Evolutionary conservation across 2,797 vertebrate genomes (phyloP).

Genomic region (Poecilia velifera): DNA sequence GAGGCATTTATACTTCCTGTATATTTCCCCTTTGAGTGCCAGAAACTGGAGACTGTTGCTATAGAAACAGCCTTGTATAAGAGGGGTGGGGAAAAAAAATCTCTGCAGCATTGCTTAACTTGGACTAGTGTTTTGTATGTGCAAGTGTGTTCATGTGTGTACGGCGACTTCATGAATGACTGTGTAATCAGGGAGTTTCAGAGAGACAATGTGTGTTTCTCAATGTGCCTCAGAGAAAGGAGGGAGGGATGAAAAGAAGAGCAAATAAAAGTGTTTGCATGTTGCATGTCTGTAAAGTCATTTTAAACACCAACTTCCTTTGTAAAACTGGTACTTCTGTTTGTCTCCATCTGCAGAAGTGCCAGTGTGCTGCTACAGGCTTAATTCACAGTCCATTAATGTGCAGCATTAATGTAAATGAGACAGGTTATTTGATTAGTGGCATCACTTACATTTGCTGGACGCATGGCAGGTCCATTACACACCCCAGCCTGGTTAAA

Average conservation of each 20-base stretch:
- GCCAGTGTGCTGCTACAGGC: conserved; percentile 32
- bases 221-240: conserved; percentile 27
- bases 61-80: conserved; percentile 82
- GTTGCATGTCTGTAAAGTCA: conserved; percentile 36
- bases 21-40: conserved; percentile 80
- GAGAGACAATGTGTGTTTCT: conserved; percentile 38
- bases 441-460: conserved; percentile 52
- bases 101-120: conserved; percentile 83
- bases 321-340: conserved; percentile 6
- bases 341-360: neutral
- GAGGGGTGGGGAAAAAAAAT: conserved; percentile 36
- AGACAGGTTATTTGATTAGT: conserved; percentile 52
- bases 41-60: conserved; percentile 84
- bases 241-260: neutral
- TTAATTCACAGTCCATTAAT: conserved; percentile 50
- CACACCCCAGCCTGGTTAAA: conserved; percentile 35
- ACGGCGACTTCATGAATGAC: conserved; percentile 59
- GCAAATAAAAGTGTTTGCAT: conserved; percentile 13
- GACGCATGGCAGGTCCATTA: conserved; percentile 50
- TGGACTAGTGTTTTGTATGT: conserved; percentile 69
- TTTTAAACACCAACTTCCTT: conserved; percentile 26
- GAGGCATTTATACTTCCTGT: conserved; percentile 80
- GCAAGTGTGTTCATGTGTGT: conserved; percentile 26
- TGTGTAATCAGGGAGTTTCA: conserved; percentile 48
- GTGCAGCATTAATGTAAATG: conserved; percentile 54